phyloP scores from a whole-genome alignment of 2,113 vertebrate species.

The Alectura lathami region DNA sequence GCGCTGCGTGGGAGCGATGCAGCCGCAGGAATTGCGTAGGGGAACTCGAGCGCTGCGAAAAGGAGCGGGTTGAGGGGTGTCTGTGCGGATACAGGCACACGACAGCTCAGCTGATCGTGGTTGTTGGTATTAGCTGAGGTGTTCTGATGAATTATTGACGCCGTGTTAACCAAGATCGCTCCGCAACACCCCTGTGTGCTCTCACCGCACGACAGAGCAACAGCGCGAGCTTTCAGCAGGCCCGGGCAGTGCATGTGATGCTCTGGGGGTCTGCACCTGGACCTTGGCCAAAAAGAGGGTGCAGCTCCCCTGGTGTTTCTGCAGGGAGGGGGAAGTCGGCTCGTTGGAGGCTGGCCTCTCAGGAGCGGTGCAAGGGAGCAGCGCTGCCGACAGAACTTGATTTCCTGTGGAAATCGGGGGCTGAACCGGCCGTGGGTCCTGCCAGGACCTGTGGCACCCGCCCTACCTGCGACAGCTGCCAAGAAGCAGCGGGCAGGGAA shows the following conservation, averaged over 20 bases:
- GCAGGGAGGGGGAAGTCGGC: neutral
- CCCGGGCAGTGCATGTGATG: neutral
- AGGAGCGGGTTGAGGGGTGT: no score
- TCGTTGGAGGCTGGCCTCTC: neutral
- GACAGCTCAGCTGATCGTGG: no score
- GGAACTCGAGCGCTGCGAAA: no score
- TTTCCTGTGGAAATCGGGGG: neutral
- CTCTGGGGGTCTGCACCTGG: neutral
- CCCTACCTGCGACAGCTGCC: neutral
- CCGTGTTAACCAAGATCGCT: fast-evolving
- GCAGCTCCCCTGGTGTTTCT: neutral
- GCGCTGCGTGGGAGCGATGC: no score
- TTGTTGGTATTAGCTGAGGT: neutral
- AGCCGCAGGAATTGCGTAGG: no score
- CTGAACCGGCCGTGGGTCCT: neutral
- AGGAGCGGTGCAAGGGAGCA: neutral
- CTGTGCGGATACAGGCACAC: no score
- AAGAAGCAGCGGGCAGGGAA: neutral
- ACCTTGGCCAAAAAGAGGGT: neutral
- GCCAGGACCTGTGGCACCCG: neutral
- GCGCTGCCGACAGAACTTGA: fast-evolving
- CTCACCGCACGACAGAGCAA: neutral
- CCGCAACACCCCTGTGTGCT: neutral
- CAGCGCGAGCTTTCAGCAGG: neutral
- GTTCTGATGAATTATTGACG: neutral